A percentile compares a stretch with the other conserved stretches of the same genome.
phyloP scores from a whole-genome alignment of 2,888 invertebrate genomes.

The Hypena proboscidalis region DNA sequence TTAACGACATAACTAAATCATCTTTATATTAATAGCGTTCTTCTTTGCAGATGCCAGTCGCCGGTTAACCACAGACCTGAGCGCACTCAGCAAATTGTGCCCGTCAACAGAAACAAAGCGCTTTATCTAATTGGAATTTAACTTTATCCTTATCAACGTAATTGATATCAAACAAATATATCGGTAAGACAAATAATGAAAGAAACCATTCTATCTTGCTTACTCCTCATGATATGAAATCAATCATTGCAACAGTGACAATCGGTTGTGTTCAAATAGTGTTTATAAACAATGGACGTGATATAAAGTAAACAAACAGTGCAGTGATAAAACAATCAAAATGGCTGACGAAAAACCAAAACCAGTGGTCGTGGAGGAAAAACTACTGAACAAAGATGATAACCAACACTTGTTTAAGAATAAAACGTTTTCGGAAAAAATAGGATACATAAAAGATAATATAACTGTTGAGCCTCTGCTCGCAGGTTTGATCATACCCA shows the following conservation, averaged over 20 bases:
- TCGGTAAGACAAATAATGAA: slow-evolving; percentile 71
- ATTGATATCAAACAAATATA: slow-evolving; percentile 78
- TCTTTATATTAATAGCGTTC: slow-evolving; percentile 38
- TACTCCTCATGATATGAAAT: slow-evolving; percentile 62
- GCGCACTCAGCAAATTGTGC: slow-evolving; percentile 12
- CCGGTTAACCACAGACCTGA: slow-evolving; percentile 22
- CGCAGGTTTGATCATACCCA: slow-evolving; percentile 89
- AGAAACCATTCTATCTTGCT: slow-evolving; percentile 56
- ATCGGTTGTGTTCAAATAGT: slow-evolving; percentile 48
- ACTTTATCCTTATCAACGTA: slow-evolving; percentile 70
- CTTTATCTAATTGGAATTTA: slow-evolving; percentile 50
- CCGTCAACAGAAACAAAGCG: slow-evolving; percentile 38
- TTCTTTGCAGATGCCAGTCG: slow-evolving; percentile 42
- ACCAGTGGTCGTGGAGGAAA: slow-evolving; percentile 63
- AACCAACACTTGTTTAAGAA: slow-evolving; percentile 55
- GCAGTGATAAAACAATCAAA: slow-evolving; percentile 30
- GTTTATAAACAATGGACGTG: slow-evolving; percentile 61
- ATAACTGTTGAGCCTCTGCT: slow-evolving; percentile 90
- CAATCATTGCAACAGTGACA: slow-evolving; percentile 57
- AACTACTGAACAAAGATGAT: slow-evolving; percentile 63
- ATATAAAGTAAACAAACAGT: slow-evolving; percentile 33
- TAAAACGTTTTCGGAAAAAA: slow-evolving; percentile 64
- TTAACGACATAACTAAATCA: too few relatives aligned
- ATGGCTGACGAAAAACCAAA: slow-evolving; percentile 69
- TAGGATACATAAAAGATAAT: slow-evolving; percentile 72